phyloP scores from a whole-genome alignment of 2,888 invertebrate species.

The Polia nebulosa region DNA sequence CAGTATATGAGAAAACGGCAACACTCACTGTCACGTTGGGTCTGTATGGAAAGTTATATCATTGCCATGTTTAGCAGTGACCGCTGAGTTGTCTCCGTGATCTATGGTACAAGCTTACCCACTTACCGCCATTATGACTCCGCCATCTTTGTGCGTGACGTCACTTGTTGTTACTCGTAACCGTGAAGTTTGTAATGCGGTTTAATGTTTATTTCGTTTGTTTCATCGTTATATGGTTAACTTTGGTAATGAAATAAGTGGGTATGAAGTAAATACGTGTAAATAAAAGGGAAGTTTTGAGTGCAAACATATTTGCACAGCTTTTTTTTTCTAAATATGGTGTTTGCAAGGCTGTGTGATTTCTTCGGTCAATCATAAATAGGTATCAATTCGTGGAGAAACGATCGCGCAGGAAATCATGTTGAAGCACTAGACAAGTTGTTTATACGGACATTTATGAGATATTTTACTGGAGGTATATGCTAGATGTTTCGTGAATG shows the following conservation, averaged over 20 bases:
- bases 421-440: not conserved
- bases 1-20: too few species aligned
- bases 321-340: too few species aligned
- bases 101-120: constrained; percentile 35
- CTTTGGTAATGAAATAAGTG: constrained; percentile 15
- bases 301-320: too few species aligned
- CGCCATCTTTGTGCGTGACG: constrained; percentile 56
- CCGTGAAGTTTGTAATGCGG: constrained; percentile 52
- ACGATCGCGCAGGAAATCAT: too few species aligned
- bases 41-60: too few species aligned
- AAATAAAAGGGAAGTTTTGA: not conserved
- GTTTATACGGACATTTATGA: not conserved
- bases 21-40: too few species aligned
- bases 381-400: too few species aligned
- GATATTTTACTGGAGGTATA: not conserved
- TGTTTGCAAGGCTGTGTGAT: too few species aligned
- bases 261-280: not conserved
- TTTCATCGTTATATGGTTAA: constrained; percentile 37
- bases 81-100: too few species aligned
- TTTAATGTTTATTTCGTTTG: constrained; percentile 40
- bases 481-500: not conserved
- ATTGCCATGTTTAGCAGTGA: too few species aligned
- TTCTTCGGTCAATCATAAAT: too few species aligned
- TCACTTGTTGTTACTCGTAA: constrained; percentile 51
- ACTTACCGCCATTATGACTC: constrained; percentile 50